These are phyloP conservation scores for Macroglossus sobrinus DNA, from an alignment of 2,113 vertebrate species.

Conservation along the genomic window DNA sequence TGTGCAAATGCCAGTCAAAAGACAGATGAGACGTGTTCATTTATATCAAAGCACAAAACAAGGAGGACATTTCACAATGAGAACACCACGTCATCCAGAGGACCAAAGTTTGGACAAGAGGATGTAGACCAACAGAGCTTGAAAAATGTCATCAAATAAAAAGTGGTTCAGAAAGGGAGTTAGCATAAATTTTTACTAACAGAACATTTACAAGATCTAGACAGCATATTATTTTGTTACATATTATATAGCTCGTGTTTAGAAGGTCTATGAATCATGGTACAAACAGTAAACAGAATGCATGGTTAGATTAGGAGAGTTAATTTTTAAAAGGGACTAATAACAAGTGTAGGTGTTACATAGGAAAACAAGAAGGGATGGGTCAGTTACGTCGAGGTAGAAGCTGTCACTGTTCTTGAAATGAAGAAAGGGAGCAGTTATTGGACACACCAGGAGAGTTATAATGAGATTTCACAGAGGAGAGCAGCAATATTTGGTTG, in stretches of 20 bases:
- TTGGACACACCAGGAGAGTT: neutral
- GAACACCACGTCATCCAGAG: neutral
- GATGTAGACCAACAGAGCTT: neutral
- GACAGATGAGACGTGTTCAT: neutral
- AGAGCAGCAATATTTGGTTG: fast-evolving
- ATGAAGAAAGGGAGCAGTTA: neutral
- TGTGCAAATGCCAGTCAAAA: neutral
- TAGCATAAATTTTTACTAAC: neutral
- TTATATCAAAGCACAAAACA: neutral
- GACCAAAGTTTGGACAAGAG: neutral
- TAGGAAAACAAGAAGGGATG: neutral
- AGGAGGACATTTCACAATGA: neutral
- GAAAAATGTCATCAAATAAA: neutral
- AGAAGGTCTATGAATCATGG: neutral
- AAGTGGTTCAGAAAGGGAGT: neutral
- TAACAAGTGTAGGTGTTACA: neutral
- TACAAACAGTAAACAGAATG: neutral
- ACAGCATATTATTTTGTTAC: neutral
- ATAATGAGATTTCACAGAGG: neutral
- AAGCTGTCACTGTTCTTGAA: neutral
- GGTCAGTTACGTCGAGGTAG: fast-evolving
- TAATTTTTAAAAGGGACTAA: neutral
- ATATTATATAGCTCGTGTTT: neutral
- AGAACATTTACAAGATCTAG: neutral
- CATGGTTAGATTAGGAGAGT: neutral